phyloP scores from a whole-genome alignment of 2,113 vertebrate genomes.

The Chamaea fasciata region DNA sequence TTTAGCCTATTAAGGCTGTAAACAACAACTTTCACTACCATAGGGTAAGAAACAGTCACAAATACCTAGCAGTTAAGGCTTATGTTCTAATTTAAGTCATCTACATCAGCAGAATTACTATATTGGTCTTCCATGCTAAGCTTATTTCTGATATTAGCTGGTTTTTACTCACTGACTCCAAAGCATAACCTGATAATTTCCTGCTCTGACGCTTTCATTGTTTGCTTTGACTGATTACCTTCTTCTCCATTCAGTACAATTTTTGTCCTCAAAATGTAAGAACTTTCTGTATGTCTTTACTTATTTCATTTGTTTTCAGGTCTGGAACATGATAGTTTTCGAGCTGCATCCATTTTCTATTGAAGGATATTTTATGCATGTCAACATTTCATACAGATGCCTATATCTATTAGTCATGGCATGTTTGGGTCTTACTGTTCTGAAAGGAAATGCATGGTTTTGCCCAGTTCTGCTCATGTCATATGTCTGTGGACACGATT shows the following conservation, averaged over 20 bases:
- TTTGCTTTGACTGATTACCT: neutral
- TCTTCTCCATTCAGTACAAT: neutral
- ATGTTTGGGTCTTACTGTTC: neutral
- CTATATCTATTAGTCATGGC: neutral
- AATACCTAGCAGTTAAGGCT: neutral
- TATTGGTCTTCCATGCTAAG: neutral
- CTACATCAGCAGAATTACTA: neutral
- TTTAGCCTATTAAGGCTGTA: neutral
- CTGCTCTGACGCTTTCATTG: neutral
- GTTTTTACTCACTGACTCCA: neutral
- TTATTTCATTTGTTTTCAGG: neutral
- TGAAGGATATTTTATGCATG: conserved; percentile 5
- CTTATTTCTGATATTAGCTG: neutral
- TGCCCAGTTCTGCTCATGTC: neutral
- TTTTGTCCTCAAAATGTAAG: neutral
- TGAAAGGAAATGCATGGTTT: conserved; percentile 26
- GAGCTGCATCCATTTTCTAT: neutral
- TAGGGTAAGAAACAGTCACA: neutral
- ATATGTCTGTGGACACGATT: neutral
- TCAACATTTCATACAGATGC: neutral
- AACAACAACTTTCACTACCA: neutral
- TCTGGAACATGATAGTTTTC: neutral
- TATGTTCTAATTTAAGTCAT: neutral
- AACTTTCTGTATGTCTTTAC: neutral
- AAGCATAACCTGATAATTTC: neutral